phyloP scores from a whole-genome alignment of 2,113 vertebrate genomes.

The Butorides virescens region DNA sequence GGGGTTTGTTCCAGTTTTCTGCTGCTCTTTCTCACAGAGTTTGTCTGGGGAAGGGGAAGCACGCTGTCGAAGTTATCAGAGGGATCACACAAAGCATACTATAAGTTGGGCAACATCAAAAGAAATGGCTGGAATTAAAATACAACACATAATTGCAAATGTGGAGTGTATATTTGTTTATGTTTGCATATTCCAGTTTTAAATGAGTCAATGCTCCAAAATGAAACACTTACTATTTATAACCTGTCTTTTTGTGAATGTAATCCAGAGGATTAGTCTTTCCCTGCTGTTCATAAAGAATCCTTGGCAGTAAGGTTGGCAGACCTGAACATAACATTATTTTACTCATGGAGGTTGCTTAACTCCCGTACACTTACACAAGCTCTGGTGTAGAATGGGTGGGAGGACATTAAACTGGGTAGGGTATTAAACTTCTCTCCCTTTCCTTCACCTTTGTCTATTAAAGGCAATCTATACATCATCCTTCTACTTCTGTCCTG shows the following conservation, averaged over 20 bases:
- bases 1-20: background rate
- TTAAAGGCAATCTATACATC: background rate
- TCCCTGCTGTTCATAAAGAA: background rate
- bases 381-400: background rate
- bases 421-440: background rate
- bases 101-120: slow-evolving; percentile 68
- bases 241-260: background rate
- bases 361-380: background rate
- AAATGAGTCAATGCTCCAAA: background rate
- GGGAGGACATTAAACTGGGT: background rate
- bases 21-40: background rate
- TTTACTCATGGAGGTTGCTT: background rate
- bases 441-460: background rate
- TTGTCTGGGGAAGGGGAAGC: background rate
- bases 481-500: background rate
- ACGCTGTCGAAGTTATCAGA: slow-evolving; percentile 76
- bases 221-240: background rate
- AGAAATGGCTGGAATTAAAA: slow-evolving; percentile 64
- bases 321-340: background rate
- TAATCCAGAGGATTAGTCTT: background rate
- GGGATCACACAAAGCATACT: slow-evolving; percentile 77
- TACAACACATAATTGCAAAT: background rate
- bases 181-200: background rate
- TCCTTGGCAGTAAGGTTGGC: background rate
- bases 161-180: background rate